Evolutionary conservation across 2,888 invertebrate species (phyloP).

Genomic region (Napeogenes inachia): DNA sequence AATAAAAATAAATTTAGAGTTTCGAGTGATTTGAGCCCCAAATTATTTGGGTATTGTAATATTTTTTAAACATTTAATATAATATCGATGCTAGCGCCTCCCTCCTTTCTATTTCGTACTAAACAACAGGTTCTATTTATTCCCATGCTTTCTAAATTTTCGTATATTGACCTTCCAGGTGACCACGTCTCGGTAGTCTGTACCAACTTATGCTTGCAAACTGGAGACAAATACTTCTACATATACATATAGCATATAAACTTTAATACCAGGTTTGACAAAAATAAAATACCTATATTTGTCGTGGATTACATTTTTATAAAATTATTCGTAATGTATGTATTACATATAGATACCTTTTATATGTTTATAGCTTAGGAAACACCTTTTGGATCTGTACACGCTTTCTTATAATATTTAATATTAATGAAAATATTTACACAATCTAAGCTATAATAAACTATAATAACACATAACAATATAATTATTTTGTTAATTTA

Average conservation of each 20-base stretch:
- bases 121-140: constrained; percentile 36
- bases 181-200: constrained; percentile 19
- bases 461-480: too few species aligned
- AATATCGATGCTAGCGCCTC: constrained; percentile 20
- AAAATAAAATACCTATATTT: too few species aligned
- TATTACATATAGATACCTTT: too few species aligned
- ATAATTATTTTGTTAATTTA: too few species aligned
- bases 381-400: too few species aligned
- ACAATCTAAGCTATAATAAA: too few species aligned
- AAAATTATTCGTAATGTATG: too few species aligned
- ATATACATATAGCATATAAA: not conserved
- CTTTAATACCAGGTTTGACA: too few species aligned
- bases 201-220: constrained; percentile 14
- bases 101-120: constrained; percentile 29
- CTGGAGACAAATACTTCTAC: not conserved
- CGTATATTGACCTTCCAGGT: constrained; percentile 37
- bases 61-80: not conserved
- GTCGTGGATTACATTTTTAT: too few species aligned
- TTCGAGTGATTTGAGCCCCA: not conserved
- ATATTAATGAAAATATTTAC: too few species aligned
- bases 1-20: not conserved
- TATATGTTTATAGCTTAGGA: too few species aligned
- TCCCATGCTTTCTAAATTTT: constrained; percentile 44
- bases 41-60: not conserved
- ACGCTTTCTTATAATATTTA: too few species aligned